Conservation (phyloP, 2,888 invertebrate genomes). For the Drosophila demipolita region DNA sequence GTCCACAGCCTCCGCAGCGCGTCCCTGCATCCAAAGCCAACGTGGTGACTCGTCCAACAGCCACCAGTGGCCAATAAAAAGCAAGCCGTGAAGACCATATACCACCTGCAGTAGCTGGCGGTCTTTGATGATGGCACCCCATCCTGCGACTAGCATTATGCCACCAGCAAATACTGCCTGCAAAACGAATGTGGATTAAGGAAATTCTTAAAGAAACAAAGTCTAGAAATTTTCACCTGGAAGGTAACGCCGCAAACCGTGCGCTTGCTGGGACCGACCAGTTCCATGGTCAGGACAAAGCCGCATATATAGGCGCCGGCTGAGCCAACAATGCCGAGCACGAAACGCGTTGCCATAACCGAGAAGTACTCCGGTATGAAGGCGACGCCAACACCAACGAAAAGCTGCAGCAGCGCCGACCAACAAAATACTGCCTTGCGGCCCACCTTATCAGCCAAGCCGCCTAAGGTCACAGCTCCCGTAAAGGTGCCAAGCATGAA, state of each 20-base stretch:
- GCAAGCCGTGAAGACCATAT: conserved; percentile 91
- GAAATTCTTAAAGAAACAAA: neutral
- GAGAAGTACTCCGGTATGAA: conserved; percentile 92
- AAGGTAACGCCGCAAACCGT: conserved; percentile 92
- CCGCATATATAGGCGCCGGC: conserved; percentile 88
- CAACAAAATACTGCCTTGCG: conserved; percentile 92
- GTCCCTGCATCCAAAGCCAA: conserved; percentile 94
- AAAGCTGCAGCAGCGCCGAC: conserved; percentile 90
- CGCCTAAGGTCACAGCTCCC: conserved; percentile 92
- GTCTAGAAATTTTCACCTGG: conserved; percentile 59
- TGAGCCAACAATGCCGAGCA: conserved; percentile 93
- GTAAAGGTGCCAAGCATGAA: conserved; percentile 93
- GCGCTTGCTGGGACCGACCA: conserved; percentile 92
- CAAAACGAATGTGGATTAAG: neutral
- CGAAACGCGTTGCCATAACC: conserved; percentile 88
- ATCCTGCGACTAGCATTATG: conserved; percentile 92
- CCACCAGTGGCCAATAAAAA: conserved; percentile 93
- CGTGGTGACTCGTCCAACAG: conserved; percentile 95
- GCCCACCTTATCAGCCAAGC: conserved; percentile 92
- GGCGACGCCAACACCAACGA: conserved; percentile 90
- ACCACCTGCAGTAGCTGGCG: conserved; percentile 91
- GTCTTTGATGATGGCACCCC: conserved; percentile 92
- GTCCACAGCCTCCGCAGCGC: conserved; percentile 89
- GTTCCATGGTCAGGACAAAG: conserved; percentile 90
- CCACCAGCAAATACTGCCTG: conserved; percentile 92